A percentile compares a stretch with the other conserved stretches of the same genome.
phyloP scores from a whole-genome alignment of 2,113 vertebrate genomes.

The Merops nubicus region DNA sequence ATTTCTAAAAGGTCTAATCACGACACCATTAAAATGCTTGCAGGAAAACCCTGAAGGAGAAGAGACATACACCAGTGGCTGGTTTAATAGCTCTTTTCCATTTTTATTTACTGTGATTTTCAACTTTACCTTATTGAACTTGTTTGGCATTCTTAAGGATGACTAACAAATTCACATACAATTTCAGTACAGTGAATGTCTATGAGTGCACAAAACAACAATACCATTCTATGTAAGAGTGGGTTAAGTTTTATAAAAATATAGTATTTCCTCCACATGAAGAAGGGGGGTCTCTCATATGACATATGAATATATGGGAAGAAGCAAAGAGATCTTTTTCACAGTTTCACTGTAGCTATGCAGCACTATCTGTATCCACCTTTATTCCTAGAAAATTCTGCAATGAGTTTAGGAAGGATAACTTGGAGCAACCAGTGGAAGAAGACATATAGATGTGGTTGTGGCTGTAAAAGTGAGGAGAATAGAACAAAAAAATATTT shows the following conservation, averaged over 20 bases:
- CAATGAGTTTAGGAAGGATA: neutral
- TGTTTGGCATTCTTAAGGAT: neutral
- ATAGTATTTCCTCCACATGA: neutral
- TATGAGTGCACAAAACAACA: neutral
- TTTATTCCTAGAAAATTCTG: neutral
- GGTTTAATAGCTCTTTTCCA: neutral
- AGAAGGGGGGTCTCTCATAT: neutral
- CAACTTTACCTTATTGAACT: neutral
- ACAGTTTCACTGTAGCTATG: neutral
- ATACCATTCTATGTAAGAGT: neutral
- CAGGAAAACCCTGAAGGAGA: neutral
- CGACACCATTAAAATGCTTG: neutral
- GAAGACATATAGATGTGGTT: neutral
- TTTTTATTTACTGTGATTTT: neutral
- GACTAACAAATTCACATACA: neutral
- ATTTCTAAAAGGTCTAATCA: neutral
- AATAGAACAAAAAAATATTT: neutral
- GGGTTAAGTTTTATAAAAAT: neutral
- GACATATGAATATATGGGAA: rapidly evolving
- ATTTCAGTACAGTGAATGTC: neutral
- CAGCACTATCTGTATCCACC: neutral
- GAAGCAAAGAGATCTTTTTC: neutral
- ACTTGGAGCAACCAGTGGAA: neutral
- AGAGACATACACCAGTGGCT: neutral
- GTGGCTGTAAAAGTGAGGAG: neutral